Conservation (phyloP, 2,113 vertebrate genomes). For the Danionella cerebrum region DNA sequence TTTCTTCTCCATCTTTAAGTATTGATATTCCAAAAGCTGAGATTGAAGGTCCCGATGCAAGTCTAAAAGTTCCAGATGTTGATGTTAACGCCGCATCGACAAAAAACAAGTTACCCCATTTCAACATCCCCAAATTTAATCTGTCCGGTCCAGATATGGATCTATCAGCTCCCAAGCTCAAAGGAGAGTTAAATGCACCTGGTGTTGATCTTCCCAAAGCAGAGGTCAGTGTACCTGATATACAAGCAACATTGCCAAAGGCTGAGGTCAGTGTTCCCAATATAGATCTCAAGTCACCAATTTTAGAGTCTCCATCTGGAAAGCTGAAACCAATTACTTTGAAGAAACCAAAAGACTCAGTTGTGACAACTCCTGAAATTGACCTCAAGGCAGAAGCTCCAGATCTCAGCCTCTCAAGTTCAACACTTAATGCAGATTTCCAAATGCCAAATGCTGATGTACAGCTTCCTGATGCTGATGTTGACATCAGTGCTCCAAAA, state of each 20-base stretch:
- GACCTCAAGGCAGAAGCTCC: conserved; percentile 43
- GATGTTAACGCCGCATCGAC: conserved; percentile 32
- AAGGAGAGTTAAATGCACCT: conserved; percentile 27
- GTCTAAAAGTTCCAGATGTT: conserved; percentile 44
- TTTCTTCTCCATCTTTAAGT: conserved; percentile 29
- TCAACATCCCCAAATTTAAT: conserved; percentile 41
- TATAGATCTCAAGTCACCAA: conserved; percentile 38
- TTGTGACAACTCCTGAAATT: conserved; percentile 40
- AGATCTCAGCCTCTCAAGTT: conserved; percentile 44
- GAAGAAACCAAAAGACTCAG: conserved; percentile 47
- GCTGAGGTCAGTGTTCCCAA: conserved; percentile 36
- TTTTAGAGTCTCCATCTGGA: conserved; percentile 38
- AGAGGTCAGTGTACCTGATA: conserved; percentile 35
- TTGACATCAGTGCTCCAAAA: conserved; percentile 36
- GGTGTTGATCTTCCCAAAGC: conserved; percentile 28
- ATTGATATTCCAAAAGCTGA: conserved; percentile 33
- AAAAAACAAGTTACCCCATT: conserved; percentile 52
- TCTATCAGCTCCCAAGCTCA: conserved; percentile 28
- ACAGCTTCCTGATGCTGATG: conserved; percentile 32
- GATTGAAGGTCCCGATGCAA: conserved; percentile 39
- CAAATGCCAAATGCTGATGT: conserved; percentile 41
- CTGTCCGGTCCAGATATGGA: conserved; percentile 24
- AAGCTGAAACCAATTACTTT: conserved; percentile 51
- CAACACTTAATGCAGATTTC: conserved; percentile 41
- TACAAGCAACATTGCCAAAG: conserved; percentile 44